Evolutionary conservation across 1,140 invertebrate genomes (phyloP).

Genomic region (Drosophila pandora): DNA sequence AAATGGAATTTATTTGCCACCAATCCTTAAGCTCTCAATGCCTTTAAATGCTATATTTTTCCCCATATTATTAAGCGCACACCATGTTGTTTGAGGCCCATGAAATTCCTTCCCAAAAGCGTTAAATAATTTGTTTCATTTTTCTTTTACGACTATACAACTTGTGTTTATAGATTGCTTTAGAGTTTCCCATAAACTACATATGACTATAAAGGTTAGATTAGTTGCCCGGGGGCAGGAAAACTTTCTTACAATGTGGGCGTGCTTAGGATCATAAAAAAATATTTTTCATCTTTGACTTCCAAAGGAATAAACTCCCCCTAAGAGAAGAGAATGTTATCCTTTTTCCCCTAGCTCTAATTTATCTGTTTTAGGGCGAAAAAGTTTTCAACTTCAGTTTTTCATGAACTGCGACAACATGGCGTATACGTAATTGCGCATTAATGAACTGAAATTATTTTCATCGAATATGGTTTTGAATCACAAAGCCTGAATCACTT

Average conservation of each 20-base stretch:
- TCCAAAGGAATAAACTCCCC: not conserved
- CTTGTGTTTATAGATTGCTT: slow-evolving; percentile 43
- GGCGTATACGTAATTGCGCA: slow-evolving; percentile 46
- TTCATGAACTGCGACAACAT: slow-evolving; percentile 7
- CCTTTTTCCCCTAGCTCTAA: slow-evolving; percentile 18
- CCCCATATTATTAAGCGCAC: slow-evolving; percentile 29
- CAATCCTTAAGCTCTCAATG: slow-evolving; percentile 14
- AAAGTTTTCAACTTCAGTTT: slow-evolving; percentile 44
- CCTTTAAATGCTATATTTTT: slow-evolving; percentile 7
- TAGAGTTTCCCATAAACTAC: slow-evolving; percentile 34
- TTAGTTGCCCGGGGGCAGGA: slow-evolving; percentile 30
- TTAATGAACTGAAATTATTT: slow-evolving; percentile 62
- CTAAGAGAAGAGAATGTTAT: not conserved
- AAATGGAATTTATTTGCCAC: slow-evolving; percentile 1
- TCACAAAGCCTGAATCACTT: slow-evolving; percentile 35
- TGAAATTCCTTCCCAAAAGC: slow-evolving; percentile 36
- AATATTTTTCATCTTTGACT: slow-evolving; percentile 11
- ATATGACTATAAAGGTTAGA: slow-evolving; percentile 46
- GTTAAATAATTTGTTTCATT: slow-evolving; percentile 54
- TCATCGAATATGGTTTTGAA: slow-evolving; percentile 46
- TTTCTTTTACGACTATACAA: slow-evolving; percentile 48
- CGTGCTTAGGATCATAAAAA: slow-evolving; percentile 30
- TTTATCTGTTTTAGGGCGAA: slow-evolving; percentile 39
- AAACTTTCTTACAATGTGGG: slow-evolving; percentile 27
- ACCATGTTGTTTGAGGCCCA: slow-evolving; percentile 31